Conservation (phyloP, 1,140 invertebrate species). For the Prorops nasuta region DNA sequence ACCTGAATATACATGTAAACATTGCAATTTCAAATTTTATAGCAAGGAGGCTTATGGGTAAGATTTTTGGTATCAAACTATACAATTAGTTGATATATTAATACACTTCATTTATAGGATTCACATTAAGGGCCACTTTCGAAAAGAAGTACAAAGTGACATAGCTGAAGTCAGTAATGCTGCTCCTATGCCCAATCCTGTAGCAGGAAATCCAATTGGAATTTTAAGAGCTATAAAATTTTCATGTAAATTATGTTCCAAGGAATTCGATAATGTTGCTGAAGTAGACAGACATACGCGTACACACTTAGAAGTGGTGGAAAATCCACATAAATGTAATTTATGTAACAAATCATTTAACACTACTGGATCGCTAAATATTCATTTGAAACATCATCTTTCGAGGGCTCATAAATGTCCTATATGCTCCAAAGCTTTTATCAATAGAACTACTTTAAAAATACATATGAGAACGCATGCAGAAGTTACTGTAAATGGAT, state of each 20-base stretch:
- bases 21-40: conserved; percentile 32
- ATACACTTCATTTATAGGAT: conserved; percentile 22
- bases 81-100: background rate
- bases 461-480: conserved; percentile 38
- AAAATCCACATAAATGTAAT: conserved; percentile 29
- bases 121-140: conserved; percentile 29
- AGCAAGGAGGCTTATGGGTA: conserved; percentile 37
- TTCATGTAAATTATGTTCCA: conserved; percentile 36
- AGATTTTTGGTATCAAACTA: conserved; percentile 3
- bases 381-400: conserved; percentile 37
- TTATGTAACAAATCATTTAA: conserved; percentile 35
- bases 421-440: conserved; percentile 38
- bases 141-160: conserved; percentile 22
- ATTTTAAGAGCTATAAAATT: conserved; percentile 35
- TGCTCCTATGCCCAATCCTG: conserved; percentile 21
- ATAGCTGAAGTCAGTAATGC: conserved; percentile 20
- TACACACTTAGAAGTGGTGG: conserved; percentile 25
- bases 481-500: conserved; percentile 1
- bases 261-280: conserved; percentile 32
- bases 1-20: conserved; percentile 19
- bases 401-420: conserved; percentile 30
- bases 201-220: conserved; percentile 28
- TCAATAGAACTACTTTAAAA: conserved; percentile 35
- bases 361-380: conserved; percentile 15
- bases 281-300: conserved; percentile 40